Base-by-base conservation (phyloP, 2,888 invertebrate species). In the Drosophila subquinaria region DNA sequence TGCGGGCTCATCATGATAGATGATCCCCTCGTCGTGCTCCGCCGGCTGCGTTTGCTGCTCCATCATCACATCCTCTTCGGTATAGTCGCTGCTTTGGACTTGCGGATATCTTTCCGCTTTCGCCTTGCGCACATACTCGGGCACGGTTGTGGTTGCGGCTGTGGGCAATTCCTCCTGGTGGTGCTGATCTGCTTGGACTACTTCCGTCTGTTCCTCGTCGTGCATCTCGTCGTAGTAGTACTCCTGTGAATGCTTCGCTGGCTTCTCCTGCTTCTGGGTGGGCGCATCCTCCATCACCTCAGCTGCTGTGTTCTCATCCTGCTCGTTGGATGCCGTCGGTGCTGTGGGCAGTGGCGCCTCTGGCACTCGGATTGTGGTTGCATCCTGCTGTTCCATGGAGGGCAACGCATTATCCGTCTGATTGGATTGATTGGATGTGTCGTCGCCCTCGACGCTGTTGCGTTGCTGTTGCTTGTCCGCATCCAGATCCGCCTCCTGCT, bases 101-200 rank as follows among this genome's bases (percentile, higher is more conserved):
- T 64, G 47, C 4, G 79, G 79, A 64, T 80, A 74, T 62, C 84
- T 72, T 56, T 90, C 83, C 20, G 88, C 73, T 43, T 89, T 89
- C 10, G 85, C 72, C 62, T 90, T 81, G n/a, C 90, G 87, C 69
- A 92, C 77, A 83, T 92, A 92, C 20, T 92, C 88, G 1, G 92
- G 92, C 47, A 92, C 86, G 69, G 89, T 80, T 50, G 91, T 90
- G 42, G 90, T 90, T 47, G 64, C 43, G 13, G n/a, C 59, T 13
- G 47, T 17, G 4, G 38, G 8, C 4, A 15, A 9, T 13, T 66
- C 60, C 30, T 69, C 64, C 40, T 52, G 43, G 0, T 64, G 43
- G 0, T 64, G 55, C 47, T 72, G 69, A n/a, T 79, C 47, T 20
- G 62, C 64, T 2, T 60, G 59, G 17, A 3, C 11, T 27, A 42